phyloP scores from a whole-genome alignment of 2,113 vertebrate genomes.

The Felis catus region DNA sequence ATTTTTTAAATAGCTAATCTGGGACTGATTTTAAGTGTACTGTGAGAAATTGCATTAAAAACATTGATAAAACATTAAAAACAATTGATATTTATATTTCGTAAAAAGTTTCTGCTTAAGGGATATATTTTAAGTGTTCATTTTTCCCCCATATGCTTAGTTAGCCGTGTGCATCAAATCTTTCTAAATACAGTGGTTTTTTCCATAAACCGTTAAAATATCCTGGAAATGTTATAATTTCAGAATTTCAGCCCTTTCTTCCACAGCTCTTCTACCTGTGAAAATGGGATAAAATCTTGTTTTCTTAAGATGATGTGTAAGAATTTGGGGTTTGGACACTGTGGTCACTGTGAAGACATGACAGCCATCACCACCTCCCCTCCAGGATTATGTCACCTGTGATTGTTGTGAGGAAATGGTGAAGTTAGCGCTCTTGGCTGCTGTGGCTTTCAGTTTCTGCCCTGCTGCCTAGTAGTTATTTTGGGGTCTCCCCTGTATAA shows the following conservation, averaged over 20 bases:
- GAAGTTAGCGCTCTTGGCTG: not conserved
- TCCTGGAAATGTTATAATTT: not conserved
- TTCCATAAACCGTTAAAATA: conserved; percentile 1
- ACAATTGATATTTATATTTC: not conserved
- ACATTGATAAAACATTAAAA: not conserved
- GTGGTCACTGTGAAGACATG: not conserved
- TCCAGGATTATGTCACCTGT: not conserved
- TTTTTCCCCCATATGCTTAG: not conserved
- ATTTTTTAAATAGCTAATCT: not conserved
- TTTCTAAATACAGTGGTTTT: not conserved
- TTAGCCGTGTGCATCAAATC: not conserved
- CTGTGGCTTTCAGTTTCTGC: not conserved
- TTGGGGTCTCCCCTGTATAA: not conserved
- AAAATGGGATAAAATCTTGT: not conserved
- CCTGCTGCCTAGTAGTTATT: not conserved
- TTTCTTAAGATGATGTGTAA: not conserved
- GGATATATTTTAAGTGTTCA: not conserved
- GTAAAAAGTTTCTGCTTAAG: not conserved
- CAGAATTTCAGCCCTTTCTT: not conserved
- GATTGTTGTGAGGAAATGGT: not conserved
- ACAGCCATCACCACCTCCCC: not conserved
- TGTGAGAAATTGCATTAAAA: not conserved
- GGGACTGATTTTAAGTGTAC: not conserved
- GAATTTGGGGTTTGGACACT: not conserved
- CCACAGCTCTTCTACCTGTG: not conserved